These are phyloP conservation scores for Poeciliopsis prolifica DNA, from an alignment of 2,113 vertebrate genomes.

Conservation along the genomic window DNA sequence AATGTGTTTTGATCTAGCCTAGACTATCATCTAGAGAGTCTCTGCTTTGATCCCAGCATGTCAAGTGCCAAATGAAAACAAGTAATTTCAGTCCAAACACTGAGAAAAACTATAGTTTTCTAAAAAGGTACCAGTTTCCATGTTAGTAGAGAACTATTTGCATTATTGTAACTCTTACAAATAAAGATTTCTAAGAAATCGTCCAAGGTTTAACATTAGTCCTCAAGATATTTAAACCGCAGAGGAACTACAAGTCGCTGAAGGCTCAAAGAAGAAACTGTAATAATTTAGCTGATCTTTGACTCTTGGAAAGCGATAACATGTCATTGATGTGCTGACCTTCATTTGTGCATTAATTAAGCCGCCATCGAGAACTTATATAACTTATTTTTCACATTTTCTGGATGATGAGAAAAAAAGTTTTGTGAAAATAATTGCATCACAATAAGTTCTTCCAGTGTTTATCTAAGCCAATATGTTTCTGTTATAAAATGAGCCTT, in stretches of 20 bases:
- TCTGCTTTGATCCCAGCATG: neutral
- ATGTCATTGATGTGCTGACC: conserved; percentile 41
- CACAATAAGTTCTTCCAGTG: too few relatives aligned
- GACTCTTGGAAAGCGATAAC: conserved; percentile 46
- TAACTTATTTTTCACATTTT: conserved; percentile 34
- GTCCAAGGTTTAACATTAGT: conserved; percentile 17
- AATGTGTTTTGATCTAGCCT: conserved; percentile 7
- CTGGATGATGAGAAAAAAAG: conserved; percentile 2
- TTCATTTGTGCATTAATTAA: conserved; percentile 59
- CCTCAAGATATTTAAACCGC: conserved; percentile 33
- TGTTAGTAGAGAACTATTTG: neutral
- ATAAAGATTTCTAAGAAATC: conserved; percentile 29
- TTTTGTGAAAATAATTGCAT: neutral
- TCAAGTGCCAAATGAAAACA: neutral
- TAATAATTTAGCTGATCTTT: conserved; percentile 48
- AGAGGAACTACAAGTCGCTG: conserved; percentile 13
- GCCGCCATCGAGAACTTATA: conserved; percentile 36
- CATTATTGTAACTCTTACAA: neutral
- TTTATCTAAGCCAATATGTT: too few relatives aligned
- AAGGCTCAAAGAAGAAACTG: conserved; percentile 37
- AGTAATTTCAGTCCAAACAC: neutral
- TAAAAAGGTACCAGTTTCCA: too few relatives aligned
- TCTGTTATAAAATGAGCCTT: too few relatives aligned
- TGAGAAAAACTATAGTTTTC: neutral
- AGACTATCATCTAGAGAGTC: conserved; percentile 3